A percentile compares a stretch with the other conserved stretches of the same genome.
Evolutionary conservation across 2,888 invertebrate genomes (phyloP).

Genomic region (Dynastes maya): DNA sequence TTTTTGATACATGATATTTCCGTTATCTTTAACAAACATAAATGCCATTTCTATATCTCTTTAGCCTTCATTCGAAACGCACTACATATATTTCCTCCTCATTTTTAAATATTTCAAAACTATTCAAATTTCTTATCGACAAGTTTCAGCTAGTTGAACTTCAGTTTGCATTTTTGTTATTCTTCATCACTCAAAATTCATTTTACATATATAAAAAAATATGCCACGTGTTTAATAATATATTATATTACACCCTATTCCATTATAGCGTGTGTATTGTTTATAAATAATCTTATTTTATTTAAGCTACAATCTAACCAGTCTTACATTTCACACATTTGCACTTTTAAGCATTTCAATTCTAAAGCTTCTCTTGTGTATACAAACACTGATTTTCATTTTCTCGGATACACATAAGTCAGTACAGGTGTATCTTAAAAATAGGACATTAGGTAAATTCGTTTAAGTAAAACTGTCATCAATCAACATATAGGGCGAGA

Average conservation of each 20-base stretch:
- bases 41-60: too few relatives aligned
- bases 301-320: conserved; percentile 65
- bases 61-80: too few relatives aligned
- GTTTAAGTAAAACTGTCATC: too few relatives aligned
- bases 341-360: conserved; percentile 60
- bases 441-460: too few relatives aligned
- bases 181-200: background rate
- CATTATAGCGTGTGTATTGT: conserved; percentile 6
- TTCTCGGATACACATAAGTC: background rate
- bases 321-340: conserved; percentile 70
- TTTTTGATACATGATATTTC: too few relatives aligned
- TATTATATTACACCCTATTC: background rate
- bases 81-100: too few relatives aligned
- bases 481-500: too few relatives aligned
- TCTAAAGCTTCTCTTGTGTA: conserved; percentile 46
- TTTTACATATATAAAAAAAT: conserved; percentile 34
- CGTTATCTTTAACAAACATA: too few relatives aligned
- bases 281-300: conserved; percentile 47
- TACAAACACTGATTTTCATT: background rate
- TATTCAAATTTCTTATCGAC: too few relatives aligned
- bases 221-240: conserved; percentile 30
- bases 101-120: too few relatives aligned
- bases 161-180: background rate
- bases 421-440: background rate
- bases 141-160: background rate